Base-by-base conservation (phyloP, 2,888 invertebrate genomes). In the Taphrorychus bicolor region DNA sequence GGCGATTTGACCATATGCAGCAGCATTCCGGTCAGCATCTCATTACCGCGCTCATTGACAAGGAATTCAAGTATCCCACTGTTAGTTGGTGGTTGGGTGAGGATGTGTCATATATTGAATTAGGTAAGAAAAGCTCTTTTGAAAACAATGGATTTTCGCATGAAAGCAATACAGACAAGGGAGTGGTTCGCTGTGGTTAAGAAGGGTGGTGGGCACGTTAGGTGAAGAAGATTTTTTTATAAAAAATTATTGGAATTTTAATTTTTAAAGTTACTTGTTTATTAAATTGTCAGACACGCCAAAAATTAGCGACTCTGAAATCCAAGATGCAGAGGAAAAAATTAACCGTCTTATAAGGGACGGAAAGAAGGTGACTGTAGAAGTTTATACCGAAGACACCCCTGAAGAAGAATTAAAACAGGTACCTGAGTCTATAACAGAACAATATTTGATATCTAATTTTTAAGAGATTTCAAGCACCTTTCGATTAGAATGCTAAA, bases 11-110 rank as follows among this genome's bases (percentile, higher is more conserved):
- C 79, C 93, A 95, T 77, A 95, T 95, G 95, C 95, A 95, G 78
- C 95, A 95, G 77, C 95, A 95, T 84, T 92, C 94, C 76, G 92
- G 92, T 0, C 95, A 95, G 78, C 95, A 95, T 82, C 84, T 95
- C 22, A 86, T 95, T 18, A 91, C 93, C 9, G 93, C 94, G 0
- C 81, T 94, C 53, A 85, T 93, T 32, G 91, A 93, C 73, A 84
- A 84, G 18, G 87, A 90, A 75, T 89, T 87, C 81, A 86, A 87
- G 9, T 86, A 87, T 66, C 81, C 85, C 0, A 95, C 94, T 3
- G 89, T 90, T 0, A 91, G 93, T 1, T 94, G 94, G 94, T 93
- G 91, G 89, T 84, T 94, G 0, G 94, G 94, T 0, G 87, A 88
- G 51, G 90, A 89, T 0, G 87, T 88, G 42, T 90, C 89, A 2